Conservation (phyloP, 2,797 vertebrate genomes). For the Megaceryle alcyon region DNA sequence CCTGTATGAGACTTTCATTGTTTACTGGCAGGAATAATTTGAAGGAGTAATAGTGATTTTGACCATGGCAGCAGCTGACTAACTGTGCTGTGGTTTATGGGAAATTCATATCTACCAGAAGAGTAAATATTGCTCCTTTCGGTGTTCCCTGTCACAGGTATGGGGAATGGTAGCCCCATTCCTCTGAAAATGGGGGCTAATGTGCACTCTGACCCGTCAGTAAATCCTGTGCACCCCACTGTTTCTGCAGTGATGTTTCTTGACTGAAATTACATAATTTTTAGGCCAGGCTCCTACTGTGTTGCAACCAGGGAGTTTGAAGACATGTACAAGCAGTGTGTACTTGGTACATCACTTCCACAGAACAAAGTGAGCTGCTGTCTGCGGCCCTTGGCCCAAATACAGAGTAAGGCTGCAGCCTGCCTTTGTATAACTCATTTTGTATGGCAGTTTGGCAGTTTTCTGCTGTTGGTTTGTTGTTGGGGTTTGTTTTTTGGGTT, state of each 20-base stretch:
- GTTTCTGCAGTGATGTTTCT: background rate
- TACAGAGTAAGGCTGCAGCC: background rate
- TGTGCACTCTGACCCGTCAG: background rate
- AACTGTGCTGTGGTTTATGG: background rate
- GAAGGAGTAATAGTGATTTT: background rate
- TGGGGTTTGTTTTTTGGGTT: too few relatives aligned
- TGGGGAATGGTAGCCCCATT: background rate
- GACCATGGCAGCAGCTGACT: background rate
- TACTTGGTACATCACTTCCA: background rate
- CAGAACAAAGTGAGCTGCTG: background rate
- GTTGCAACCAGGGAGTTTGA: background rate
- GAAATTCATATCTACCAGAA: background rate
- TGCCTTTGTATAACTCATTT: background rate
- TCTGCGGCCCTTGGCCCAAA: background rate
- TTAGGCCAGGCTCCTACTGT: background rate
- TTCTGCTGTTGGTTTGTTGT: background rate
- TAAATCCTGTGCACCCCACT: background rate
- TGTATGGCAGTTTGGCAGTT: background rate
- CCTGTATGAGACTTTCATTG: background rate
- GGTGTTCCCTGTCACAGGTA: background rate
- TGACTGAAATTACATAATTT: background rate
- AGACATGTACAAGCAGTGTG: background rate
- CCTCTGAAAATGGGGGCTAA: background rate
- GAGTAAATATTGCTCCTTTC: background rate
- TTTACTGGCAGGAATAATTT: background rate